Conservation (phyloP, 2,888 invertebrate genomes). For the Oligia fasciuncula region DNA sequence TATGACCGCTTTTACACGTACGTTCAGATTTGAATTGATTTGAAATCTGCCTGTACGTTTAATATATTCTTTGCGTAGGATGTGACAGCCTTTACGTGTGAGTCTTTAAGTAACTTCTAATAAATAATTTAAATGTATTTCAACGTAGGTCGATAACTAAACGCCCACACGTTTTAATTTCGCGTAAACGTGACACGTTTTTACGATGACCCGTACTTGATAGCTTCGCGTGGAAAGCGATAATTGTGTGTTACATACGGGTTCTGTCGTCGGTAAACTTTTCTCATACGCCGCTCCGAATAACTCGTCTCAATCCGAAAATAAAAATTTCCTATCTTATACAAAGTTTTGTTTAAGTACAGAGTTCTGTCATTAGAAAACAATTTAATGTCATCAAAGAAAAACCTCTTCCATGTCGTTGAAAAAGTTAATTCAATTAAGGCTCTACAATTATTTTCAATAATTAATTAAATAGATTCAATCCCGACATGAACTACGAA, state of each 20-base stretch:
- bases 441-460: slow-evolving; percentile 17
- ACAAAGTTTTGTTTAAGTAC: slow-evolving; percentile 31
- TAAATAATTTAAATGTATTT: slow-evolving; percentile 28
- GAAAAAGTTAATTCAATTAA: slow-evolving; percentile 27
- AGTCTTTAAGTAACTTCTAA: too few species aligned
- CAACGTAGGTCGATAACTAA: slow-evolving; percentile 25
- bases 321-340: slow-evolving; percentile 11
- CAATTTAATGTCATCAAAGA: slow-evolving; percentile 20
- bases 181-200: slow-evolving; percentile 63
- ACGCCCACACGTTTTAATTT: slow-evolving; percentile 65
- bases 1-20: not conserved
- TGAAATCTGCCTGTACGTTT: not conserved
- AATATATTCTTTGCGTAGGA: not conserved
- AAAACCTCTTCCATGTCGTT: slow-evolving; percentile 3
- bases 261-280: slow-evolving; percentile 30
- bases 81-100: not conserved
- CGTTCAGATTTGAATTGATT: not conserved
- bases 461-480: slow-evolving; percentile 6
- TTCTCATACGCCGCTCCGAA: slow-evolving; percentile 18
- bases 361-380: slow-evolving; percentile 20
- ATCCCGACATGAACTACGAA: not conserved
- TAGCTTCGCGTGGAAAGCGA: slow-evolving; percentile 36
- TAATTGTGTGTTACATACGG: slow-evolving; percentile 48
- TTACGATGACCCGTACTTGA: slow-evolving; percentile 62
- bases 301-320: slow-evolving; percentile 5